Evolutionary conservation across 2,888 invertebrate species (phyloP), one percentile per base, ranked within the genome.

Genomic region (Orthonychiurus folsomi): DNA sequence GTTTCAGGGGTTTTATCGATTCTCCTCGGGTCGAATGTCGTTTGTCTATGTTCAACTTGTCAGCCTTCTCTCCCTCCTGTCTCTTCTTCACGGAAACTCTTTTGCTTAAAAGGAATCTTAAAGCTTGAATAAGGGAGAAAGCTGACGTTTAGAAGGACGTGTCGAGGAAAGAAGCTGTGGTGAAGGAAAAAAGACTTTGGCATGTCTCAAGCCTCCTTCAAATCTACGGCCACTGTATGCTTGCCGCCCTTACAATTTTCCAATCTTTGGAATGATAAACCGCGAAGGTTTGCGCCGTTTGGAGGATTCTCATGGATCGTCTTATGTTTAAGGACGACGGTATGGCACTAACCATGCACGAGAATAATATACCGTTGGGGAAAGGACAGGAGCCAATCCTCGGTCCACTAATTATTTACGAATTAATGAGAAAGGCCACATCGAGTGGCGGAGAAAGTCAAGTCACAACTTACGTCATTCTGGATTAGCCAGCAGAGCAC

Each of bases 1-100:
- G 61, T 58, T 64, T 61, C 56, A 27, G 47, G 47, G 59, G 59
- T 54, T 61, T 58, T 62, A 61, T 61, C 59, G 61, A 61, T 61
- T 63, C 63, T 62, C 48, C 50, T 52, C 25, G 56, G 56, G 37
- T 62, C 62, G 62, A 62, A 62, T 62, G 58, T 62, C 62, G 62
- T 62, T 62, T 62, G 62, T 62, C 62, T 62, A 24, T 62, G 62
- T 58, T 62, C 62, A 62, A 62, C 62, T 37, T 62, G 62, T 62
- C 62, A 62, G 58, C 58, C 58, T 62, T 57, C 53, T 53, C 58
- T 58, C 62, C 58, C 47, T 28, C 20, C 58, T 57, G 28, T 50
- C 27, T 56, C 28, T 58, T 56, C 27, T 50, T 59, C 52, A 27
- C 60, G 12, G 28, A n/a, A 53, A 12, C 23, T 60, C 27, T 47